These are phyloP conservation scores for Brachycybe producta DNA, from an alignment of 2,888 invertebrate genomes.

Conservation along the genomic window DNA sequence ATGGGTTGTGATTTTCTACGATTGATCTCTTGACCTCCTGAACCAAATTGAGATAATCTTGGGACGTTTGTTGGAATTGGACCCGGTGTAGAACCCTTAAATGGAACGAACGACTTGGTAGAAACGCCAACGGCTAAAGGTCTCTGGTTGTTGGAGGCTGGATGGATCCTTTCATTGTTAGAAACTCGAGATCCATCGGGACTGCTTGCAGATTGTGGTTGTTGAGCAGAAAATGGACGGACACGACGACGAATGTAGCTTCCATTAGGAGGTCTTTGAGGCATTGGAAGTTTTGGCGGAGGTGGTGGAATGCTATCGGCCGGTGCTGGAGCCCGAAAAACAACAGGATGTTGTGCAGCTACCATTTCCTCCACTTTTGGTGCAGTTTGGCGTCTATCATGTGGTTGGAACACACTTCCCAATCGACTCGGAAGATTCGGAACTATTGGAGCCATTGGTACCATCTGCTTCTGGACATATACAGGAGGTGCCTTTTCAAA, in stretches of 20 bases:
- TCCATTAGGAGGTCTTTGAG: constrained; percentile 13
- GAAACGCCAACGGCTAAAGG: constrained; percentile 36
- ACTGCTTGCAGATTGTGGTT: constrained; percentile 8
- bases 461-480: constrained; percentile 11
- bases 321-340: constrained; percentile 12
- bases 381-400: neutral
- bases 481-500: constrained; percentile 18
- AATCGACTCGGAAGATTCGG: constrained; percentile 15
- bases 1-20: neutral
- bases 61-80: constrained; percentile 34
- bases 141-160: constrained; percentile 1
- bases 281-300: constrained; percentile 12
- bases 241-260: constrained; percentile 1
- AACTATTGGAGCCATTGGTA: constrained; percentile 11
- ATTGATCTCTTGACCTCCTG: neutral
- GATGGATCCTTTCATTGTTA: constrained; percentile 4
- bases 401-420: constrained; percentile 14
- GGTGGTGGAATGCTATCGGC: constrained; percentile 10
- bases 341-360: constrained; percentile 13
- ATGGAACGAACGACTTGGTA: constrained; percentile 59
- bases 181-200: constrained; percentile 15
- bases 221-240: neutral
- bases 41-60: constrained; percentile 8
- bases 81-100: constrained; percentile 58
- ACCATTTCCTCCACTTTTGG: neutral